Percentiles rank a stretch among this genome's conserved stretches.
phyloP scores from a whole-genome alignment of 2,888 invertebrate genomes.

The Agonum fuliginosum region DNA sequence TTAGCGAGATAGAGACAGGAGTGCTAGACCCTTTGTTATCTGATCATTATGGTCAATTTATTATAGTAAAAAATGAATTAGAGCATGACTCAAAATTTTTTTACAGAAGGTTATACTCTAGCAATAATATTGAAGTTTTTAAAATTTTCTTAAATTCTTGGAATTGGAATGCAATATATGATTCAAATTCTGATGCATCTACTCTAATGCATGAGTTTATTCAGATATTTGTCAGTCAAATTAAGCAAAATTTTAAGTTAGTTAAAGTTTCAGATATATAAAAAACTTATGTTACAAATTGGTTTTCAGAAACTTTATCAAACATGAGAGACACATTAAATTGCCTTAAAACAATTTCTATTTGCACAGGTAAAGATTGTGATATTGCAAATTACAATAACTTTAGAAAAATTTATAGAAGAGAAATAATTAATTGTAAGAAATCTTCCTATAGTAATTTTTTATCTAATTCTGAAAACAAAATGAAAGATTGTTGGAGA shows the following conservation, averaged over 20 bases:
- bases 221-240: not conserved
- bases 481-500: not conserved
- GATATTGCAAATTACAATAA: not conserved
- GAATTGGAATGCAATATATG: not conserved
- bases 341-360: not conserved
- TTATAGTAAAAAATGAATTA: not conserved
- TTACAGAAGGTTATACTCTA: not conserved
- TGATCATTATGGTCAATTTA: too few relatives aligned
- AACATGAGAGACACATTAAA: not conserved
- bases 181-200: not conserved
- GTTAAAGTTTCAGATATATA: not conserved
- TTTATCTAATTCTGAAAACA: not conserved
- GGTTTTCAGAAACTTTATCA: not conserved
- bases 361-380: not conserved
- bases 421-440: not conserved
- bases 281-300: not conserved
- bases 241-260: not conserved
- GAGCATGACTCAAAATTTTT: not conserved
- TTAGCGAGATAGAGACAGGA: too few relatives aligned
- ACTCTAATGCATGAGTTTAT: not conserved
- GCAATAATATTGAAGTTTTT: not conserved
- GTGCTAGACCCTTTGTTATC: too few relatives aligned
- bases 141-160: not conserved
- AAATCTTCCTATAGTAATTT: not conserved
- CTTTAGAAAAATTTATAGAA: too few relatives aligned